Evolutionary conservation across 2,797 vertebrate species (phyloP), one percentile per base, ranked within the genome.

Genomic region (Poecilia picta): DNA sequence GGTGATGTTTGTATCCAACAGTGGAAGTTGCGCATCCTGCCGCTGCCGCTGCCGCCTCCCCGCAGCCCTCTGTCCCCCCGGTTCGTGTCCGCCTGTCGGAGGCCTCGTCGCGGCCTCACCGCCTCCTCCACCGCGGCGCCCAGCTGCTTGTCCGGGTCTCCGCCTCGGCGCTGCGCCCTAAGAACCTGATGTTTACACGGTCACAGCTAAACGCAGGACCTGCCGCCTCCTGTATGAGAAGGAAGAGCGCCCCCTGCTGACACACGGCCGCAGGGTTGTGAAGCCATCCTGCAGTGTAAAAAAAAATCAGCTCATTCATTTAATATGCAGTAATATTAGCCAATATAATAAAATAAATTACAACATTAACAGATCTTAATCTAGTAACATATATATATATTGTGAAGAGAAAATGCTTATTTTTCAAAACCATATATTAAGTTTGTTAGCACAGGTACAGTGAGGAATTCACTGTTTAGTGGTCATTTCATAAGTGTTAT

Each of bases 51-150:
- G 4, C 20, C 33, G 1, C 62, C 62, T 8, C 59, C 5, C 53
- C 15, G 6, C 59, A 33, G 15, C 31, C 16, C 36, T 36, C 59
- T 2, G 31, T 33, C 36, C 36, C 36, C 64, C 4, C 10, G 64
- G 36, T 41, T 12, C 18, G 8, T 47, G 76, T 47, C 59, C 57
- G 41, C 51, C 75, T 18, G 62, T 66, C 62, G 0, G 81, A 2
- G 72, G 88, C 78, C 76, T 83, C 46, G 62, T 87, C 79, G 77
- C 74, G 68, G 80, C 81, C 39, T 77, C 76, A 6, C 74, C 71
- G 68, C 23, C 80, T 73, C 77, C 84, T 76, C 78, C 85, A 36
- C 3, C 66, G 51, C 73, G 0, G 0, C 15, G 6, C 74, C 28
- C 75, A 36, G 55, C 45, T 1, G 73, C 75, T 12, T 43, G 75